A percentile compares a stretch with the other conserved stretches of the same genome.
These are phyloP conservation scores for Paragorgia papillata DNA, from an alignment of 92 coral and sea anemone species.

Conservation along the genomic window DNA sequence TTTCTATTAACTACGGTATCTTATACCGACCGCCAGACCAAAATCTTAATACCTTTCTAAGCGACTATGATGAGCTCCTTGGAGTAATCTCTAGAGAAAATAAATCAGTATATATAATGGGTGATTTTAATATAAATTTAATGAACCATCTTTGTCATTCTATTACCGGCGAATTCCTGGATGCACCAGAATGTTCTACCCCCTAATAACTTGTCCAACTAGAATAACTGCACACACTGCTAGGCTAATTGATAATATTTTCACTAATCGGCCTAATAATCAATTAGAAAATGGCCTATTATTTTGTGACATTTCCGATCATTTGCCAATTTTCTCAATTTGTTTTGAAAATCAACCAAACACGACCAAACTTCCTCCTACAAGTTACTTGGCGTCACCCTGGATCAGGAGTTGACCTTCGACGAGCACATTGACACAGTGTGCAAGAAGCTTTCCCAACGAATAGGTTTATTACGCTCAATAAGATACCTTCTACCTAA, in stretches of 20 bases:
- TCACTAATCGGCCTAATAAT: slow-evolving; percentile 39
- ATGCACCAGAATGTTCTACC: slow-evolving; percentile 49
- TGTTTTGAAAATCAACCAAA: background rate
- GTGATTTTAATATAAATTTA: slow-evolving; percentile 55
- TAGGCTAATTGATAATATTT: slow-evolving; percentile 64
- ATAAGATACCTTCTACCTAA: too few species aligned
- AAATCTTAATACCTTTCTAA: slow-evolving; percentile 43
- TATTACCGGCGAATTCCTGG: slow-evolving; percentile 58
- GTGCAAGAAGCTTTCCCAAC: too few species aligned
- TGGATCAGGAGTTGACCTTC: too few species aligned
- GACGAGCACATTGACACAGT: too few species aligned
- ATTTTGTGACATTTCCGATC: slow-evolving; percentile 65
- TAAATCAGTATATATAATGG: slow-evolving; percentile 41
- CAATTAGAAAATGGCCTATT: slow-evolving; percentile 40
- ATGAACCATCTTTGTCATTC: slow-evolving; percentile 48
- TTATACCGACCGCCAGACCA: slow-evolving; percentile 53
- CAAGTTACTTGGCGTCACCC: too few species aligned
- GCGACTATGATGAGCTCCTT: slow-evolving; percentile 27
- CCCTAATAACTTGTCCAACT: slow-evolving; percentile 62
- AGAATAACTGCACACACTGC: slow-evolving; percentile 67
- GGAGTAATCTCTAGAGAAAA: slow-evolving; percentile 51
- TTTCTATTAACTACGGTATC: too few species aligned
- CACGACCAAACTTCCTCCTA: too few species aligned
- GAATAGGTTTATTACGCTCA: too few species aligned
- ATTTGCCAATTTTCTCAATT: slow-evolving; percentile 60